phyloP scores from a whole-genome alignment of 2,888 invertebrate species.

The Perizoma affinitatum region DNA sequence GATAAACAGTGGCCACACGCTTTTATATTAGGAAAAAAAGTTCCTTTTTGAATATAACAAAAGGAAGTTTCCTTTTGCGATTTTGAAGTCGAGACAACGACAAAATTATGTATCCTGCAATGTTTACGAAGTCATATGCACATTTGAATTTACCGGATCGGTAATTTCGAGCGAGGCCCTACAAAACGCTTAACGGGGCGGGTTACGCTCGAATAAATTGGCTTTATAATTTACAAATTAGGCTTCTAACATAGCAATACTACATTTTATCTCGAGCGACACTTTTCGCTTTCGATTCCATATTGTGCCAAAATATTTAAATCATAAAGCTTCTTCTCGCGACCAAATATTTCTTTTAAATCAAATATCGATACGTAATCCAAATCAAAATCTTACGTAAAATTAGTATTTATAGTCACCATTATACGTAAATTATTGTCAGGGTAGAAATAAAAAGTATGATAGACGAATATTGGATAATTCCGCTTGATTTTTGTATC shows the following conservation, averaged over 20 bases:
- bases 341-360: conserved; percentile 44
- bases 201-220: conserved; percentile 41
- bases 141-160: conserved; percentile 50
- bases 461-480: conserved; percentile 67
- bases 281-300: conserved; percentile 64
- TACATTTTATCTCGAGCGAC: conserved; percentile 32
- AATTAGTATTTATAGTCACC: conserved; percentile 85
- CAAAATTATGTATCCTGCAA: conserved; percentile 48
- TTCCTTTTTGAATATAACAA: conserved; percentile 51
- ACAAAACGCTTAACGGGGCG: conserved; percentile 41
- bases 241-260: conserved; percentile 15
- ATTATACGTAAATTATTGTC: conserved; percentile 95
- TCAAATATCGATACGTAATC: conserved; percentile 66
- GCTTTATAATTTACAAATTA: conserved; percentile 35
- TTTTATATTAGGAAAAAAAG: conserved; percentile 46
- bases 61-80: conserved; percentile 34
- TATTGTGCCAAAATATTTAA: conserved; percentile 78
- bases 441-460: conserved; percentile 86
- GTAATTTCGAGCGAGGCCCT: conserved; percentile 45
- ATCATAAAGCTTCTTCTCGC: conserved; percentile 48
- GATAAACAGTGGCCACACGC: conserved; percentile 53
- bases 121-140: conserved; percentile 45
- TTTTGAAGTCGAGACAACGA: conserved; percentile 42
- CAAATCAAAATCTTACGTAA: conserved; percentile 71
- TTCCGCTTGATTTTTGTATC: conserved; percentile 74